These are phyloP conservation scores for Plagodis pulveraria DNA, from an alignment of 2,888 invertebrate species.

Conservation along the genomic window DNA sequence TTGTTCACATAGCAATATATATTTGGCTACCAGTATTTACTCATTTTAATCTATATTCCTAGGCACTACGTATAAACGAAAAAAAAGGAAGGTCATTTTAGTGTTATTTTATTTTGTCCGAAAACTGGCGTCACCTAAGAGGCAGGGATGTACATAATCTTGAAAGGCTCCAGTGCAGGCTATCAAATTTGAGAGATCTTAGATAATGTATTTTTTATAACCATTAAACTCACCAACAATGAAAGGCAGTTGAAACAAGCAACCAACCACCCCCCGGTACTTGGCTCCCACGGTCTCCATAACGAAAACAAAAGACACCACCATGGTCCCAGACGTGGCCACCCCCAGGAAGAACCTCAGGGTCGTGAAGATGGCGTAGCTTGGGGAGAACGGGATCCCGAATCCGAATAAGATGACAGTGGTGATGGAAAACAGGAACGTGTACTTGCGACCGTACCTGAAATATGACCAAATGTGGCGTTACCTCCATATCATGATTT, in stretches of 20 bases:
- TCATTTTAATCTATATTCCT: no score
- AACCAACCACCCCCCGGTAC: conserved; percentile 82
- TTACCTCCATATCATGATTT: no score
- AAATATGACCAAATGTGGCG: conserved; percentile 22
- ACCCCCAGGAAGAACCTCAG: conserved; percentile 88
- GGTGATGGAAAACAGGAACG: conserved; percentile 88
- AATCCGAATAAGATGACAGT: conserved; percentile 88
- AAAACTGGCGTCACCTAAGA: no score
- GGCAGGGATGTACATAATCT: no score
- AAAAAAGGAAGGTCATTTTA: no score
- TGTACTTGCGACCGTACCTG: conserved; percentile 91
- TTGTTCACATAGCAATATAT: no score
- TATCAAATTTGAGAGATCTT: no score
- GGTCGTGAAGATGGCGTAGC: conserved; percentile 83
- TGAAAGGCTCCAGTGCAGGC: no score
- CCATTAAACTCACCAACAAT: conserved; percentile 73
- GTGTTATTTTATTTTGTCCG: no score
- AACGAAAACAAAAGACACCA: conserved; percentile 88
- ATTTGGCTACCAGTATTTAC: no score
- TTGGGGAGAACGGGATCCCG: conserved; percentile 87
- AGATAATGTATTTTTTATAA: no score
- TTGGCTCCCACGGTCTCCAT: conserved; percentile 87
- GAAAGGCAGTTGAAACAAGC: conserved; percentile 89
- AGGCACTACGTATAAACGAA: no score
- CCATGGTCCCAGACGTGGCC: conserved; percentile 93